phyloP scores from a whole-genome alignment of 2,113 vertebrate species.

The Alces alces region DNA sequence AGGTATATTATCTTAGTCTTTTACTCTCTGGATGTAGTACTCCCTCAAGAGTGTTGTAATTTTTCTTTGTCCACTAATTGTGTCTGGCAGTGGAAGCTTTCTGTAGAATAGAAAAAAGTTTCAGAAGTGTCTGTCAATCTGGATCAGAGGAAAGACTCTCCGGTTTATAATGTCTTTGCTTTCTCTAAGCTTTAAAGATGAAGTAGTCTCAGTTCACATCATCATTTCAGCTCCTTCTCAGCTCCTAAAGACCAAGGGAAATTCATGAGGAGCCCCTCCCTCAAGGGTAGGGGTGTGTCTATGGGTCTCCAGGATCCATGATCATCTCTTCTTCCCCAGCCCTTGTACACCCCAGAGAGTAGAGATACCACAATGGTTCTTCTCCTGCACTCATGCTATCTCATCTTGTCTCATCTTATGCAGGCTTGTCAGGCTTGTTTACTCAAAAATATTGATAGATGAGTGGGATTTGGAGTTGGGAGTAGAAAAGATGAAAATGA shows the following conservation, averaged over 20 bases:
- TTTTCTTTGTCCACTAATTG: neutral
- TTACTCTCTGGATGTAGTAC: neutral
- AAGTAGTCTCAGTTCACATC: neutral
- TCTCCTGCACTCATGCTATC: neutral
- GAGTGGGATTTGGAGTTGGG: neutral
- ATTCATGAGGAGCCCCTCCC: neutral
- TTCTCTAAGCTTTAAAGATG: neutral
- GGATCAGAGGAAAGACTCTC: neutral
- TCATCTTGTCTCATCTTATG: neutral
- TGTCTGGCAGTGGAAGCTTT: neutral
- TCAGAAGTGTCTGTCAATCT: neutral
- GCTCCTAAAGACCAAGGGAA: neutral
- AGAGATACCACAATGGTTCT: neutral
- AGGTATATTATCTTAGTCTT: neutral
- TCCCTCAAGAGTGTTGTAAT: neutral
- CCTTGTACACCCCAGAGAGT: neutral
- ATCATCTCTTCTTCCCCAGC: neutral
- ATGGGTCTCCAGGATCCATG: neutral
- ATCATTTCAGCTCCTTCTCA: neutral
- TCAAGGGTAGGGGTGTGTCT: neutral
- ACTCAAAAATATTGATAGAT: neutral
- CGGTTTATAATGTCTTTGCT: neutral
- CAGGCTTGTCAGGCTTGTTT: neutral
- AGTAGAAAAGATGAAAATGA: neutral
- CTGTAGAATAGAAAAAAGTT: neutral